Conservation (phyloP, 2,797 vertebrate genomes). For the Vespertilio murinus region DNA sequence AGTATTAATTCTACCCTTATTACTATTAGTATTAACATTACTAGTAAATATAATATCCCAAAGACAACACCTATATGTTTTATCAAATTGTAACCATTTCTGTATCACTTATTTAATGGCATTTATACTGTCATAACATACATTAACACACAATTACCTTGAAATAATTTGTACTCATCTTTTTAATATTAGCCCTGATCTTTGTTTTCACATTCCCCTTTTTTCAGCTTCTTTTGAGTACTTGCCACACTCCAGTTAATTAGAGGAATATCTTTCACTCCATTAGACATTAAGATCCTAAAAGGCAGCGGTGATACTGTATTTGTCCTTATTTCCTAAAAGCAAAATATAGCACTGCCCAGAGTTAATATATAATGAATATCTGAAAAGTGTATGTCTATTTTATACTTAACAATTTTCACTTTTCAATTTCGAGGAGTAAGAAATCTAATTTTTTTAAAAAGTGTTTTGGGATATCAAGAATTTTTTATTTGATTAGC, state of each 20-base stretch:
- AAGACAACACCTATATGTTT: neutral
- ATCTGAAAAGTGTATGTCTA: neutral
- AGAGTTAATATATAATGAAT: neutral
- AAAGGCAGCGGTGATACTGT: neutral
- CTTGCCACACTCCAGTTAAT: neutral
- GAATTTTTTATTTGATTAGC: neutral
- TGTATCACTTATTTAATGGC: neutral
- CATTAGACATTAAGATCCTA: neutral
- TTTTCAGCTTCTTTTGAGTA: neutral
- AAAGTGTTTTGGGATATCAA: neutral
- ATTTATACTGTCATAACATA: neutral
- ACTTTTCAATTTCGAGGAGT: neutral
- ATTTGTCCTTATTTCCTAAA: neutral
- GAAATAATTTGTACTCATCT: neutral
- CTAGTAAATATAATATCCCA: neutral
- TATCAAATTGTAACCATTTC: neutral
- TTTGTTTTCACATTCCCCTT: neutral
- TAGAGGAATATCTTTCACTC: neutral
- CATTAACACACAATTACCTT: neutral
- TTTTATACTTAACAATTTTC: neutral
- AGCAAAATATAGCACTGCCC: neutral
- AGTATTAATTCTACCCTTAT: neutral
- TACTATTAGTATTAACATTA: neutral
- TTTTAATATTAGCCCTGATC: neutral
- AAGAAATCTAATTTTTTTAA: neutral